Percentiles rank a stretch among this genome's conserved stretches.
Conservation (phyloP, 2,888 invertebrate genomes). For the Andrena haemorrhoa region DNA sequence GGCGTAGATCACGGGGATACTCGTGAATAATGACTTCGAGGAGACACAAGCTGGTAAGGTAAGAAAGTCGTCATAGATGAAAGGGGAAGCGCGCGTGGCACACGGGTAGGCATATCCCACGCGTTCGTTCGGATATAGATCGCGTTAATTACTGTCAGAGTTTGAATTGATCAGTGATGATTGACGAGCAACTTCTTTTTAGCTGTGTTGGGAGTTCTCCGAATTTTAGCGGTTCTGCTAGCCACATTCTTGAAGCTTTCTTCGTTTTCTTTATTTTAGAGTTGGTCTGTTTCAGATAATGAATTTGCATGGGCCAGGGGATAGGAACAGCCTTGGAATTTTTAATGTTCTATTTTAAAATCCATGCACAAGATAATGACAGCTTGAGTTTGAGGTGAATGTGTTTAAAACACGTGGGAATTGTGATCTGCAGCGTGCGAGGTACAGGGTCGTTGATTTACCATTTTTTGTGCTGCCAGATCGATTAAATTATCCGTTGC, state of each 20-base stretch:
- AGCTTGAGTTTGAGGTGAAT: background rate
- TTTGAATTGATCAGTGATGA: background rate
- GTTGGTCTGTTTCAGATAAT: too few relatives aligned
- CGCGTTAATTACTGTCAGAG: constrained; percentile 11
- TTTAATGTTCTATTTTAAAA: too few relatives aligned
- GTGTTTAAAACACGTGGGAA: background rate
- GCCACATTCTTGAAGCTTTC: too few relatives aligned
- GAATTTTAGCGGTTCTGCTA: background rate
- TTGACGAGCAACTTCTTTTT: background rate
- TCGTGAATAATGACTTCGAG: constrained; percentile 50
- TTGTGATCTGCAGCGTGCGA: background rate
- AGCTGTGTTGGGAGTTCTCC: background rate
- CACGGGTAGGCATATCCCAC: background rate
- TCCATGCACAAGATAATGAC: background rate
- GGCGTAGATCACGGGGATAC: constrained; percentile 43
- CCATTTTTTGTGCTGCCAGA: constrained; percentile 13
- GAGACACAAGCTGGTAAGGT: constrained; percentile 21
- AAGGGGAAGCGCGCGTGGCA: constrained; percentile 21
- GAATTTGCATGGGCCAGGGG: too few relatives aligned
- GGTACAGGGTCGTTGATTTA: constrained; percentile 39
- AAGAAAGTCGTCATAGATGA: constrained; percentile 26
- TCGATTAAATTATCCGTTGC: constrained; percentile 46
- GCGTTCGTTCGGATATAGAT: constrained; percentile 12
- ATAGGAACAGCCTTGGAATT: too few relatives aligned
- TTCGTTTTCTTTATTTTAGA: too few relatives aligned